A percentile compares a stretch with the other conserved stretches of the same genome.
Conservation (phyloP, 2,888 invertebrate genomes). For the Punctoribates punctum region DNA sequence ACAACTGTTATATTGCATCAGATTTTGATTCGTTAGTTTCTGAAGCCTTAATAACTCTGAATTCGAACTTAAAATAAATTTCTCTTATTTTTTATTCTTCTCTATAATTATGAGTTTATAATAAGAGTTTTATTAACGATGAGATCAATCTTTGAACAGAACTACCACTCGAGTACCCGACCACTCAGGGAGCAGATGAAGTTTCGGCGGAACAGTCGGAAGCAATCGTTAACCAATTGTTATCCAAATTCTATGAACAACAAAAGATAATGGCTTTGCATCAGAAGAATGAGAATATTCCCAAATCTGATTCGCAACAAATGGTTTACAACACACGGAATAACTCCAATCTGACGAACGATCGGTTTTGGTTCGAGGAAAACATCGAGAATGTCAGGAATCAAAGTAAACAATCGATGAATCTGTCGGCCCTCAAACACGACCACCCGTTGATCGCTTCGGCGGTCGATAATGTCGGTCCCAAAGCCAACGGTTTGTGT, state of each 20-base stretch:
- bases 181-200: background rate
- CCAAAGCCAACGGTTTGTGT: background rate
- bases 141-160: background rate
- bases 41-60: background rate
- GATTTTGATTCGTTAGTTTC: background rate
- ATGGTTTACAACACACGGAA: background rate
- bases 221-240: constrained; percentile 16
- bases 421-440: constrained; percentile 32
- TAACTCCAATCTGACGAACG: background rate
- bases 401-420: constrained; percentile 29
- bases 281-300: constrained; percentile 19
- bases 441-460: constrained; percentile 33
- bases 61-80: background rate
- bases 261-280: constrained; percentile 30
- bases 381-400: constrained; percentile 4
- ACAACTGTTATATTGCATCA: constrained; percentile 27
- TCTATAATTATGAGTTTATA: background rate
- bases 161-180: background rate
- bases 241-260: constrained; percentile 17
- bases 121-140: background rate
- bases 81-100: background rate
- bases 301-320: background rate
- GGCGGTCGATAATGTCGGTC: constrained; percentile 7
- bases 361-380: constrained; percentile 20
- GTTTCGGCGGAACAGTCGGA: constrained; percentile 4